Conservation (phyloP, 2,113 vertebrate genomes). For the Ctenomys sociabilis region DNA sequence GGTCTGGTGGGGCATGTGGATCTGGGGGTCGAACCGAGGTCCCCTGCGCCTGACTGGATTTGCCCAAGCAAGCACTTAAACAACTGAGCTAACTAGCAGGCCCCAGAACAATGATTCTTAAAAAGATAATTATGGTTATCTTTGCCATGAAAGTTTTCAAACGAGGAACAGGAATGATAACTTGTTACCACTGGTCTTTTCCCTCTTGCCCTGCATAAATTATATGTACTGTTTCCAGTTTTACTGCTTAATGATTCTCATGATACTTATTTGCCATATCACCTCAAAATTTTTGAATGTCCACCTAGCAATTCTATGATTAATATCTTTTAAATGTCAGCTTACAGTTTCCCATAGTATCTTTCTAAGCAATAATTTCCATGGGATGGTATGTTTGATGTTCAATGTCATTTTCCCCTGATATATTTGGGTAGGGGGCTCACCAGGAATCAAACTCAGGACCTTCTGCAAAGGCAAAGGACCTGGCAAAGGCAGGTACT, state of each 20-base stretch:
- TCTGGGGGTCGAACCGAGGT: no score
- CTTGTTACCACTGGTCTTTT: neutral
- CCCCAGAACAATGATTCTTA: neutral
- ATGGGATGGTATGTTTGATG: constrained; percentile 10
- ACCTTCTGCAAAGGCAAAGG: no score
- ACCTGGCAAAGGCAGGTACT: no score
- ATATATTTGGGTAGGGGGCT: neutral
- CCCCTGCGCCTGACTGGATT: no score
- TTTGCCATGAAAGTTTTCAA: neutral
- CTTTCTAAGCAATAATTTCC: constrained; percentile 1
- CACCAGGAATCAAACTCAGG: no score
- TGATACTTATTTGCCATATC: neutral
- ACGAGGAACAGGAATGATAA: constrained; percentile 22
- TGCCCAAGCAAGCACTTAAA: no score
- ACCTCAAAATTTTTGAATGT: constrained; percentile 27
- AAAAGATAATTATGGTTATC: constrained; percentile 25
- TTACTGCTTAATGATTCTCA: constrained; percentile 49
- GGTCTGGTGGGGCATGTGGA: no score
- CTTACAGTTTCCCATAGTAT: constrained; percentile 16
- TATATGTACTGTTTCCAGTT: neutral
- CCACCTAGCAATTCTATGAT: constrained; percentile 15
- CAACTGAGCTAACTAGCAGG: no score
- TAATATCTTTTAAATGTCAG: constrained; percentile 35
- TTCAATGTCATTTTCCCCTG: constrained; percentile 30
- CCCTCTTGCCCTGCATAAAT: neutral